These are phyloP conservation scores for Pogonocichla stellata DNA, from an alignment of 2,113 vertebrate species.

Conservation along the genomic window DNA sequence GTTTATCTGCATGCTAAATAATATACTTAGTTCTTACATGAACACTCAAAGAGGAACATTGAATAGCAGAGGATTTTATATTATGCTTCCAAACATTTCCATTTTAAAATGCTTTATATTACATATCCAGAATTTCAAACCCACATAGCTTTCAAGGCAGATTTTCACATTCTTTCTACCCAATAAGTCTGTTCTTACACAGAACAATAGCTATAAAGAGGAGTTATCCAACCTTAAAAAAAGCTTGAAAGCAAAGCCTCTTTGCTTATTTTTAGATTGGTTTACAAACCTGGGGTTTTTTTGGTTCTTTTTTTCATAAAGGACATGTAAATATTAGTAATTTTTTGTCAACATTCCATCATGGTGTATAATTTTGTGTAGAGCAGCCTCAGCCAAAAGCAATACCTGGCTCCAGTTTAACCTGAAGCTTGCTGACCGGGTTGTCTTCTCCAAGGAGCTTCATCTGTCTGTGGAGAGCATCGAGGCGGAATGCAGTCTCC, in stretches of 20 bases:
- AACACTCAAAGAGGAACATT: not conserved
- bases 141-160: not conserved
- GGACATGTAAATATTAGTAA: not conserved
- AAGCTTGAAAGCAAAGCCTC: not conserved
- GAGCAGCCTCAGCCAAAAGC: not conserved
- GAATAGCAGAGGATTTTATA: not conserved
- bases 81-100: not conserved
- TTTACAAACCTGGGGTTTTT: not conserved
- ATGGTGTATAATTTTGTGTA: not conserved
- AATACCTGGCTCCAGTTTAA: conserved; percentile 93
- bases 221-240: not conserved
- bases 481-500: conserved; percentile 92
- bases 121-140: not conserved
- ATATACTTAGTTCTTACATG: fast-evolving
- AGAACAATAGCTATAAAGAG: not conserved
- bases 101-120: not conserved
- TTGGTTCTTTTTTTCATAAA: not conserved
- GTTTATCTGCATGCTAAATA: not conserved
- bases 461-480: conserved; percentile 94
- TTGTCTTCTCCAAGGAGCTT: conserved; percentile 93
- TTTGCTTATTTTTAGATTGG: not conserved
- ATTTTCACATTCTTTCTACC: not conserved
- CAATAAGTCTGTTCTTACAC: not conserved
- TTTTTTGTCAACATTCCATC: not conserved
- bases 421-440: conserved; percentile 92